phyloP scores from a whole-genome alignment of 2,888 invertebrate genomes.

The Poecilobothrus nobilitatus region DNA sequence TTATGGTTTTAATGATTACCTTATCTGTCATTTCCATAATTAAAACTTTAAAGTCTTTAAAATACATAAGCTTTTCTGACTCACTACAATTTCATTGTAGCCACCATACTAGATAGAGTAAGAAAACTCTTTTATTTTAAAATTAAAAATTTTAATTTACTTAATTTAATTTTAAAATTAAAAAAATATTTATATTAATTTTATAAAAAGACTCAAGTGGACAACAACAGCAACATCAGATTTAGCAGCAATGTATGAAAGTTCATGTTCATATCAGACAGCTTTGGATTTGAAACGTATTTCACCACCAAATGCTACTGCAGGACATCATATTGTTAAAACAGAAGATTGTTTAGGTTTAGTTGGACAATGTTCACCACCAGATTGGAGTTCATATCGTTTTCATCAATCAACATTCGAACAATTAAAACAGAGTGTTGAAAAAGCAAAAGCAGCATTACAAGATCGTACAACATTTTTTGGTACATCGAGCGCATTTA shows the following conservation, averaged over 20 bases:
- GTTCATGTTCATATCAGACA: slow-evolving; percentile 85
- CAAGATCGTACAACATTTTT: slow-evolving; percentile 64
- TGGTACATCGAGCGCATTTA: slow-evolving; percentile 64
- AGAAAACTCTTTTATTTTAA: too few relatives aligned
- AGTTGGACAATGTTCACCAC: slow-evolving; percentile 49
- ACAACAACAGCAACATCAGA: slow-evolving; percentile 26
- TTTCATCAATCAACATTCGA: slow-evolving; percentile 82
- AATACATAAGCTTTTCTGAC: too few relatives aligned
- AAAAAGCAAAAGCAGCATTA: slow-evolving; percentile 80
- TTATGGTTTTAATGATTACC: too few relatives aligned
- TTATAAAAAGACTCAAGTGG: slow-evolving; percentile 21
- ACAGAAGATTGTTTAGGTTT: slow-evolving; percentile 46
- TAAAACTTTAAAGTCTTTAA: too few relatives aligned
- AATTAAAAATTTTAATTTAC: too few relatives aligned
- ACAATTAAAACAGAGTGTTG: slow-evolving; percentile 81
- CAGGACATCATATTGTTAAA: slow-evolving; percentile 34
- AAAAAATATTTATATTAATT: too few relatives aligned
- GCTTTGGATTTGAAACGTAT: slow-evolving; percentile 69
- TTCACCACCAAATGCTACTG: slow-evolving; percentile 45
- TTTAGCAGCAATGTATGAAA: slow-evolving; percentile 67
- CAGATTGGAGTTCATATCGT: slow-evolving; percentile 70
- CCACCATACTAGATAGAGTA: too few relatives aligned
- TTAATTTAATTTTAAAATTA: too few relatives aligned
- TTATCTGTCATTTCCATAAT: too few relatives aligned
- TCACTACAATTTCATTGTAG: too few relatives aligned